These are phyloP conservation scores for Eristalinus aeneus DNA, from an alignment of 2,888 invertebrate genomes.

Conservation along the genomic window DNA sequence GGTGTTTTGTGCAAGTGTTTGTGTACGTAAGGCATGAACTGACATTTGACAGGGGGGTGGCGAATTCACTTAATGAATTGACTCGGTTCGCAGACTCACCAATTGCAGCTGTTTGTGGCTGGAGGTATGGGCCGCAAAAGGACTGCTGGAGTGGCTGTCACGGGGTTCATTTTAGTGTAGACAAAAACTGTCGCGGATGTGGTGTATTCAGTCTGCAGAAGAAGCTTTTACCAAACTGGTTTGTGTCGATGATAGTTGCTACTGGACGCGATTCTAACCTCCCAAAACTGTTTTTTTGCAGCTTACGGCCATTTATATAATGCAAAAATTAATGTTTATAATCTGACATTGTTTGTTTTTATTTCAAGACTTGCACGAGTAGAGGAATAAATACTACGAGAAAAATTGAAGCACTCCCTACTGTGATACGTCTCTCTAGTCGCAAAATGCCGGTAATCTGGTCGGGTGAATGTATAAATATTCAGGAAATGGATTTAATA, in stretches of 20 bases:
- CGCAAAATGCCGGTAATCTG: no score
- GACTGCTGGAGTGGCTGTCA: neutral
- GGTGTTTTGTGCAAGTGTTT: constrained; percentile 7
- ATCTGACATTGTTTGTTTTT: no score
- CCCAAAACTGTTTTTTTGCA: neutral
- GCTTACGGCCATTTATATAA: no score
- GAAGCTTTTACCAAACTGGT: neutral
- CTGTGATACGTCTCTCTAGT: no score
- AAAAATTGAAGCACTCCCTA: no score
- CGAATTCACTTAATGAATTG: constrained; percentile 8
- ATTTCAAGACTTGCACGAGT: no score
- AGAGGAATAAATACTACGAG: no score
- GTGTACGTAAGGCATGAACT: constrained; percentile 23
- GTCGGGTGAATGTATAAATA: no score
- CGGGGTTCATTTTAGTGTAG: neutral
- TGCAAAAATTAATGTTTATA: no score
- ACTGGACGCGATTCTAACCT: neutral
- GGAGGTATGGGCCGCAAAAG: neutral
- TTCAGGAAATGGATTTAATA: no score
- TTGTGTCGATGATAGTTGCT: neutral
- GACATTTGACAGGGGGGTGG: constrained; percentile 50
- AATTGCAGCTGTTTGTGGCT: constrained; percentile 51
- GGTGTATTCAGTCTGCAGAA: neutral
- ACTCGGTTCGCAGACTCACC: constrained; percentile 62
- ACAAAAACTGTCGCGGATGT: neutral